Percentiles rank a stretch among this genome's conserved stretches.
phyloP scores from a whole-genome alignment of 2,797 vertebrate species.

The Aldrovandia affinis region DNA sequence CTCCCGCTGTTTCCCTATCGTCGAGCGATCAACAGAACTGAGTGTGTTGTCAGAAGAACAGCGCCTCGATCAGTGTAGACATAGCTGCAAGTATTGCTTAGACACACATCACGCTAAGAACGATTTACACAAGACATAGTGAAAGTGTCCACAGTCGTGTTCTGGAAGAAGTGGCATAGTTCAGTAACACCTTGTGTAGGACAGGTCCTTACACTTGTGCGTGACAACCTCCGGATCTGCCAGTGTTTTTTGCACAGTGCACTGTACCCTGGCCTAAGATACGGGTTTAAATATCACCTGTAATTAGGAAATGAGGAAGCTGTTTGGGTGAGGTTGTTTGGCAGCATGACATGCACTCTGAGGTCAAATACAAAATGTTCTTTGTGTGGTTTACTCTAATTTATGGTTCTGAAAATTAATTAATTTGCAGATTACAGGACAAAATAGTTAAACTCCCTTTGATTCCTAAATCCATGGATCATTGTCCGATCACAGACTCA shows the following conservation, averaged over 20 bases:
- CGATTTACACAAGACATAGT: background rate
- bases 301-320: background rate
- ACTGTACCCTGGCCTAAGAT: background rate
- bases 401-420: too few species aligned
- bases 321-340: background rate
- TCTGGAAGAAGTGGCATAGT: background rate
- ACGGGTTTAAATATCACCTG: background rate
- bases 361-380: too few species aligned
- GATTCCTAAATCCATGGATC: background rate
- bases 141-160: background rate
- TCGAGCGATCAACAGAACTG: background rate
- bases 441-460: background rate
- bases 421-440: too few species aligned
- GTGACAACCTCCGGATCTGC: too few species aligned
- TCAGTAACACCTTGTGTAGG: too few species aligned
- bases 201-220: too few species aligned
- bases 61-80: background rate
- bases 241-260: too few species aligned
- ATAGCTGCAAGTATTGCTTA: background rate
- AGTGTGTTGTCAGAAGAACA: background rate
- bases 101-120: background rate
- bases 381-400: too few species aligned
- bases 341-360: too few species aligned
- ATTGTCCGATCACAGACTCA: background rate
- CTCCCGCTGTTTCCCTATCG: background rate